These are phyloP conservation scores for Diacarnus erythraeanus DNA, from an alignment of 37 sponge, comb jelly and placozoan species.

Conservation along the genomic window DNA sequence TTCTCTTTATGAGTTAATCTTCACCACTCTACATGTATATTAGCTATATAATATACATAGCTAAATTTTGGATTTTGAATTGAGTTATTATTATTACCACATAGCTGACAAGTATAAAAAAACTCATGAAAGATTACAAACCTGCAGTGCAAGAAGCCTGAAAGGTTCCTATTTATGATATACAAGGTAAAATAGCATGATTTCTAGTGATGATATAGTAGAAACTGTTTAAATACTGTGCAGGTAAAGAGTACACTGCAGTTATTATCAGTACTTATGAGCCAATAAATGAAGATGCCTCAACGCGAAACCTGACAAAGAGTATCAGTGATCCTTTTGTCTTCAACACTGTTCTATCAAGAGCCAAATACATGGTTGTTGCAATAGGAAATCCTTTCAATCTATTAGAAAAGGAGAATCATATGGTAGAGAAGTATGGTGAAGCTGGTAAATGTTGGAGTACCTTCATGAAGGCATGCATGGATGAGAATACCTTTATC, in stretches of 20 bases:
- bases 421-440: background rate
- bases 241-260: background rate
- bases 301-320: background rate
- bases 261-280: background rate
- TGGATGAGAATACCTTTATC: background rate
- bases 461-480: background rate
- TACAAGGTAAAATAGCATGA: background rate
- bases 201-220: background rate
- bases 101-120: background rate
- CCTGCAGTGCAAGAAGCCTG: background rate
- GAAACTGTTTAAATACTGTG: too few species aligned
- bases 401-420: background rate
- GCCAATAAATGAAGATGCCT: background rate
- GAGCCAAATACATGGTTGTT: background rate
- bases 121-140: too few species aligned
- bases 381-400: background rate
- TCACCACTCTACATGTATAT: too few species aligned
- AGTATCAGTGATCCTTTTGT: background rate
- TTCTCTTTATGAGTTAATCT: too few species aligned
- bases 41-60: too few species aligned
- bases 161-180: background rate
- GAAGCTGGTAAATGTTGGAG: background rate
- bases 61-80: too few species aligned
- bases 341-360: background rate
- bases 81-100: background rate